Evolutionary conservation across 2,797 vertebrate species (phyloP), one percentile per base, ranked within the genome.

Genomic region (Spinus olivaceus): DNA sequence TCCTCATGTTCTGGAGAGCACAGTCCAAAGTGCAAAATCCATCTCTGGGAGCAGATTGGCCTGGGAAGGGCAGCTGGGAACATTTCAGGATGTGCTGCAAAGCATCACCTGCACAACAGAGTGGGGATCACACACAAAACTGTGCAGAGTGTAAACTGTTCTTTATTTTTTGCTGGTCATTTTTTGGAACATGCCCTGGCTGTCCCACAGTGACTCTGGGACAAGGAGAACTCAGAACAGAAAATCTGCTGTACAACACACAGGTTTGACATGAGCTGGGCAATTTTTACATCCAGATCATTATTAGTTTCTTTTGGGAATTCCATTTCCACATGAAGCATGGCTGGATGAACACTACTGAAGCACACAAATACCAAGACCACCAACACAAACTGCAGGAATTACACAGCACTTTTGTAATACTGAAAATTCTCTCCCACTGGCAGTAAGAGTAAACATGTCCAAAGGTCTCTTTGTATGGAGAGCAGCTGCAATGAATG

Each of bases 141-240:
- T 8, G 3, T 54, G 49, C 8, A 35, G 25, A 69, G 13, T 50
- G 37, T 86, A 86, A 86, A 63, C 46, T 63, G 78, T 19, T 92
- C 63, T 97, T 97, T 97, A 97, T 92, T 94, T 91, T 91, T 82
- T 87, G 65, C 42, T 77, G 27, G 39, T 41, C 4, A 14, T 35
- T 30, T 39, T 73, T 49, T 69, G 59, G 88, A 94, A 85, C 33
- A 53, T 35, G 47, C 30, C 63, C 24, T 41, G 81, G 71, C 66
- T 94, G 86, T 85, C 91, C 67, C 89, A 33, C n/a, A 27, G 41
- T 20, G 37, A 81, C 49, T 49, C 32, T 32, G 60, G 66, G 33
- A 27, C 80, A 92, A 86, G 76, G 60, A 82, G 17, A 94, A 84
- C 18, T 74, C 41, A 12, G 56, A 92, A 64, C 4, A 88, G 67